phyloP scores from a whole-genome alignment of 2,113 vertebrate species.

The Taxidea taxus region DNA sequence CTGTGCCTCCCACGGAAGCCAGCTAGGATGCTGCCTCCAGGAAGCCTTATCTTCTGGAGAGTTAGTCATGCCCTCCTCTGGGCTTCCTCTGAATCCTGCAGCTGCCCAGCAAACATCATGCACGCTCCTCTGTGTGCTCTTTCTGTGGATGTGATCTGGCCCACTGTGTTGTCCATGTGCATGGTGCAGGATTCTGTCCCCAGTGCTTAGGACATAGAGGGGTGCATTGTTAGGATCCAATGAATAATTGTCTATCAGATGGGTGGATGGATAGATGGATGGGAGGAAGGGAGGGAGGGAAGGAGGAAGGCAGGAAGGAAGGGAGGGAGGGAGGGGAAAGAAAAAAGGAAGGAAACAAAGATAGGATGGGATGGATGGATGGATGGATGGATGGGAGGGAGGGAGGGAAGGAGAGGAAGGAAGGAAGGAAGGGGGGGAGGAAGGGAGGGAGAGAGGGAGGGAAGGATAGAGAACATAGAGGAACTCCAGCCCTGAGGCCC shows the following conservation, averaged over 20 bases:
- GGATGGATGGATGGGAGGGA: background rate
- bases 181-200: background rate
- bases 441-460: too few relatives aligned
- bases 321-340: too few relatives aligned
- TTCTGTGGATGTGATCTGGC: background rate
- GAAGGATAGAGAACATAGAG: background rate
- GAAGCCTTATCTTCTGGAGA: background rate
- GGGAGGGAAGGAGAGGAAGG: background rate
- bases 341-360: too few relatives aligned
- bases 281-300: background rate
- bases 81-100: background rate
- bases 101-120: rapidly evolving
- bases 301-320: too few relatives aligned
- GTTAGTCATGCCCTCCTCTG: background rate
- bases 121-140: background rate
- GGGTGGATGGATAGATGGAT: background rate
- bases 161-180: background rate
- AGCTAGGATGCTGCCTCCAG: background rate
- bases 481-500: background rate
- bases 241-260: background rate
- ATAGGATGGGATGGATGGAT: too few relatives aligned
- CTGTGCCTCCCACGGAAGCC: background rate
- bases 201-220: background rate
- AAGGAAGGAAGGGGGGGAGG: background rate
- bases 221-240: background rate